Conservation (phyloP, 2,113 vertebrate genomes). For the Opisthocomus hoazin region DNA sequence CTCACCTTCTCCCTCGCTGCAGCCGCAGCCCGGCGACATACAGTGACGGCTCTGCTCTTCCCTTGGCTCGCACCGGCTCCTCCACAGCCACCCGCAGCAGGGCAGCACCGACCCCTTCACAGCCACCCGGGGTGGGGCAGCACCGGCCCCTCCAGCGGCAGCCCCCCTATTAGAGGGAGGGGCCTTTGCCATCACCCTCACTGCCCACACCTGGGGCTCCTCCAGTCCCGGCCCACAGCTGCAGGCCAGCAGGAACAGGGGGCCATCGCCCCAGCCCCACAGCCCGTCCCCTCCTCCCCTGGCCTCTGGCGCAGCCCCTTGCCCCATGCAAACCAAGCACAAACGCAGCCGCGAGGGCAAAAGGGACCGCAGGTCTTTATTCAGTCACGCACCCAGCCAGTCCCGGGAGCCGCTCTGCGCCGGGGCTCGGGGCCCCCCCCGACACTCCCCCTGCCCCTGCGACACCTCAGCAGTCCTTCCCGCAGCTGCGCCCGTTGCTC, state of each 20-base stretch:
- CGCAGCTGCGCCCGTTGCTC: too few species aligned
- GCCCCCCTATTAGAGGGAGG: background rate
- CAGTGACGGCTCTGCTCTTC: too few species aligned
- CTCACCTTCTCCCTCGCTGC: too few species aligned
- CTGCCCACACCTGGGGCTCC: background rate
- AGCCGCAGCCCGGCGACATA: too few species aligned
- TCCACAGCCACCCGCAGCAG: too few species aligned
- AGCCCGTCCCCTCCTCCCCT: background rate
- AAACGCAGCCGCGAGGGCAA: background rate
- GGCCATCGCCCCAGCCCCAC: accelerated
- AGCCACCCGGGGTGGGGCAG: background rate
- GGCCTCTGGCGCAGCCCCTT: background rate
- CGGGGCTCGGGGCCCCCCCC: too few species aligned
- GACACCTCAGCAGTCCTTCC: too few species aligned
- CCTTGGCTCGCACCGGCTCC: too few species aligned
- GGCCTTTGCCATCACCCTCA: too few species aligned
- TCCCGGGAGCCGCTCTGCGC: background rate
- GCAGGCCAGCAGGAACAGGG: background rate
- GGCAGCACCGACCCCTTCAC: too few species aligned
- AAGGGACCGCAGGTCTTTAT: too few species aligned
- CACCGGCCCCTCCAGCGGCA: background rate
- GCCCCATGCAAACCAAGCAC: accelerated
- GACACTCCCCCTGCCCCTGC: too few species aligned
- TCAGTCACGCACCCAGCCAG: accelerated
- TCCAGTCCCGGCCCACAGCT: background rate